These are phyloP conservation scores for Erpobdella octoculata DNA, from an alignment of 2,888 invertebrate species.

Conservation along the genomic window DNA sequence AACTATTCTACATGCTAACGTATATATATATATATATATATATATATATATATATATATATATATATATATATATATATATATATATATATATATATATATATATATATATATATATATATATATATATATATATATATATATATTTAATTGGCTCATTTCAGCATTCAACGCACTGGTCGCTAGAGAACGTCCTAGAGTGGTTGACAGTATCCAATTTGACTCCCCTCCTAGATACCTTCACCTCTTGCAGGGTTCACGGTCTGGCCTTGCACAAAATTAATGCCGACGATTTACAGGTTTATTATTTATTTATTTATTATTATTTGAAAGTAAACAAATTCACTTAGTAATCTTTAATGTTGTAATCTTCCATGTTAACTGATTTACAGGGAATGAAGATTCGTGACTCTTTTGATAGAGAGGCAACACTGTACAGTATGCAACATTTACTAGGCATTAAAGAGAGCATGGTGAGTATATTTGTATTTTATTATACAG, in stretches of 20 bases:
- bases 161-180: neutral
- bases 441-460: conserved; percentile 3
- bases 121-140: too few relatives aligned
- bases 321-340: neutral
- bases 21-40: too few relatives aligned
- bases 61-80: too few relatives aligned
- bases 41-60: too few relatives aligned
- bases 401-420: neutral
- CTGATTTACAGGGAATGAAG: conserved; percentile 3
- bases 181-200: neutral
- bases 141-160: too few relatives aligned
- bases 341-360: neutral
- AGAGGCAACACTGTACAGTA: neutral
- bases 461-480: conserved; percentile 6
- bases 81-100: too few relatives aligned
- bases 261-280: neutral
- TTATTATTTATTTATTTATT: too few relatives aligned
- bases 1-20: too few relatives aligned
- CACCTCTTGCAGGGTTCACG: neutral
- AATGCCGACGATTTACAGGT: neutral
- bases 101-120: too few relatives aligned
- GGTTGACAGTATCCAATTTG: conserved; percentile 10
- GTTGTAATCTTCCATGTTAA: neutral
- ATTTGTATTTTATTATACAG: too few relatives aligned
- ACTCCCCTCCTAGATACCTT: neutral